Base-by-base conservation (phyloP, 2,888 invertebrate genomes). In the Agrotis puta region DNA sequence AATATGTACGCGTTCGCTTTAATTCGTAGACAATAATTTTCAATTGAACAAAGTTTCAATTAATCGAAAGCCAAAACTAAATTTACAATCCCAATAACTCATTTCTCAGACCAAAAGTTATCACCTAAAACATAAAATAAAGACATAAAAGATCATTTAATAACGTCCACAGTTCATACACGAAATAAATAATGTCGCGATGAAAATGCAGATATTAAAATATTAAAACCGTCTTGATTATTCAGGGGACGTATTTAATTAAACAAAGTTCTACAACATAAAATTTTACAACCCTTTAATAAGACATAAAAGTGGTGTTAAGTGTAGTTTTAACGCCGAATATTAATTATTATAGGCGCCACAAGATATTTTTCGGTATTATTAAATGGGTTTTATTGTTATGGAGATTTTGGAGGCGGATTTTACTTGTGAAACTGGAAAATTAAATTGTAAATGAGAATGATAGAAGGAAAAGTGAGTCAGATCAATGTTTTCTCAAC, bases 281-380 rank as follows among this genome's bases (percentile, higher is more conserved):
- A 95, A 95, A 94, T 94, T 96, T 95, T 92, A 95, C 86, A 95
- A 95, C 95, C 95, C 95, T 95, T 96, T 95, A 95, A 94, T 94
- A 95, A 93, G 92, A 93, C 93, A 91, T 94, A 92, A 94, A 95
- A 94, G 89, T 90, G 92, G 91, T 88, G 90, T 92, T 92, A 92
- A 90, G 88, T 91, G 85, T 89, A 89, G 91, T 91, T 92, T 92
- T 92, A 93, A 93, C 91, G 90, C 89, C 87, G 93, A 93, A 94
- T 94, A 94, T 94, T 95, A 94, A 94, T 94, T 91, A 92, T 91
- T 91, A 92, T 92, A 88, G 90, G 87, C 87, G 89, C 94, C 93
- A 86, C 93, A 92, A 90, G 89, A 91, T 91, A 91, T 92, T 92
- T 91, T 89, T 87, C 79, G 64, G 87, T 72, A 77, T 81, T 79